Base-by-base conservation (phyloP, 2,797 vertebrate species). In the Siniperca obscura region DNA sequence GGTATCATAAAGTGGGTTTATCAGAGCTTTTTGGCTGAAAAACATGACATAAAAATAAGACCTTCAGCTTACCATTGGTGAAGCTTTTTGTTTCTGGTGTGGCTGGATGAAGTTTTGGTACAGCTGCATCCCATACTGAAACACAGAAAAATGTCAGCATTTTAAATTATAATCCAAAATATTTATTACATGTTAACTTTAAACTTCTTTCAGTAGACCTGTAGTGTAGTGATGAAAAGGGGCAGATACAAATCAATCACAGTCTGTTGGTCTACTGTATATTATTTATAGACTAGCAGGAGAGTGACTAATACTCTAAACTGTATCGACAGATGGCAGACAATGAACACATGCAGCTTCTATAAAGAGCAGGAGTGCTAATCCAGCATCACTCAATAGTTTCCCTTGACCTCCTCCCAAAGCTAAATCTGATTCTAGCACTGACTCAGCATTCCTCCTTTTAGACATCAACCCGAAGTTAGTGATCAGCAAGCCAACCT, bases 91-190 rank as follows among this genome's bases (percentile, higher is more conserved):
- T 94, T 96, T 98, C 95, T 97, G 97, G 89, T 97, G 96, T 6
- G 97, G 98, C 89, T 97, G 96, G 89, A 97, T 94, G 84, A 98
- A 98, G 95, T 99, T 99, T 95, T 98, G 96, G 94, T 98, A 98
- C 85, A 99, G 96, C 81, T 98, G 97, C 96, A 97, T 97, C 90
- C 98, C 98, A 81, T 97, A 96, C 98, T 99, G 93, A 78, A 96
- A 95, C 27, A 88, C 74, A 87, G 25, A 78, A 64, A 82, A 46
- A 75, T 1, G 5, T 74, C 27, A 76, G 22, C 3, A 70, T 66
- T 36, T 74, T 53, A 17, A 44, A 79, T 40, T 75, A 42, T n/a
- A 68, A 60, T 40, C 19, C 27, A 22, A 83, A 76, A 81, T 65
- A 59, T 25, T 59, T 30, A 57, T 56, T 25, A 30, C 40, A 60